phyloP scores from a whole-genome alignment of 2,888 invertebrate species.

The Nymphalis c-album region DNA sequence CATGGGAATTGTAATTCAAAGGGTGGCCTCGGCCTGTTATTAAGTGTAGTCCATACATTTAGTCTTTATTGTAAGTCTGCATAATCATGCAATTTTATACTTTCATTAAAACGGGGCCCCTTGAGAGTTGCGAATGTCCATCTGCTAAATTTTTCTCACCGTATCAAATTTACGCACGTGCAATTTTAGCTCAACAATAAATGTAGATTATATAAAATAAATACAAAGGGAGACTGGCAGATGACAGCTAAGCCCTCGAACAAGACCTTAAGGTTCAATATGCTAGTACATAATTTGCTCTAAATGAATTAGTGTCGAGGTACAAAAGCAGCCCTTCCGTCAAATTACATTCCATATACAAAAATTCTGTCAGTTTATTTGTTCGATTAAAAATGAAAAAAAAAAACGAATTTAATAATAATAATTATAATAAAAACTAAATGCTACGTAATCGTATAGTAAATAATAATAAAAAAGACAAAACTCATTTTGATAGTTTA shows the following conservation, averaged over 20 bases:
- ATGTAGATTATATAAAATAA: slow-evolving; percentile 11
- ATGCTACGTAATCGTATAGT: too few species aligned
- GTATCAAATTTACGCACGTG: slow-evolving; percentile 24
- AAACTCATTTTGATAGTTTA: too few species aligned
- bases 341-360: background rate
- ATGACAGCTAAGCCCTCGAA: slow-evolving; percentile 10
- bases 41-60: background rate
- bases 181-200: slow-evolving; percentile 5
- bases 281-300: background rate
- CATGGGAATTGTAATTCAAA: background rate
- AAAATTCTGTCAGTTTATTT: background rate
- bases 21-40: background rate
- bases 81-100: background rate
- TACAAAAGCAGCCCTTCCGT: background rate
- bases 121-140: background rate
- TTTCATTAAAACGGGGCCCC: background rate
- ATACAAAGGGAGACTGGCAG: slow-evolving; percentile 14
- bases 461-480: too few species aligned
- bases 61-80: background rate
- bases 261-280: slow-evolving; percentile 19
- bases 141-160: background rate
- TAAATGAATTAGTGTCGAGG: background rate
- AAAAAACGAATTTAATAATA: too few species aligned
- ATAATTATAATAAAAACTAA: too few species aligned
- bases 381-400: background rate